These are phyloP conservation scores for Harpagifer antarcticus DNA, from an alignment of 2,797 vertebrate genomes.

Conservation along the genomic window DNA sequence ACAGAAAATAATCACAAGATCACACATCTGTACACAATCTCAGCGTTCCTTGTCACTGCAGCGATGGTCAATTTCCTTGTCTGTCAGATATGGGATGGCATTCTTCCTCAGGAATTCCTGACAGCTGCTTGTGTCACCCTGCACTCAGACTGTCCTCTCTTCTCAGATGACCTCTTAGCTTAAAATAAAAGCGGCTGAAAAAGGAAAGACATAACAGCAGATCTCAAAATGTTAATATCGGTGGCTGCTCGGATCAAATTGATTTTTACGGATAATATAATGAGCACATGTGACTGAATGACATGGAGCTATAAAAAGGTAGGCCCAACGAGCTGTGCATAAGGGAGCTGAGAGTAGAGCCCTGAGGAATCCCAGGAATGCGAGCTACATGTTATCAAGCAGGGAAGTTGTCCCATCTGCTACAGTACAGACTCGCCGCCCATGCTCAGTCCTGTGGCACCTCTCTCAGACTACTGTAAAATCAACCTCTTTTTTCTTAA, in stretches of 20 bases:
- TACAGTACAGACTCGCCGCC: slow-evolving; percentile 38
- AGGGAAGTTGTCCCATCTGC: slow-evolving; percentile 55
- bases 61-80: slow-evolving; percentile 61
- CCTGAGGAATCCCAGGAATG: slow-evolving; percentile 68
- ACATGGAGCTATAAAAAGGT: slow-evolving; percentile 48
- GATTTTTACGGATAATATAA: slow-evolving; percentile 50
- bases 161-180: slow-evolving; percentile 31
- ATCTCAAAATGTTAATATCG: slow-evolving; percentile 53
- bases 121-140: slow-evolving; percentile 66
- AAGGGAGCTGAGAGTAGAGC: slow-evolving; percentile 25
- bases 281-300: slow-evolving; percentile 39
- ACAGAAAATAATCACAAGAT: slow-evolving; percentile 81
- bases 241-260: slow-evolving; percentile 29
- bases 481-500: slow-evolving; percentile 17
- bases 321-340: slow-evolving; percentile 35
- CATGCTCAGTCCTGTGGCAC: slow-evolving; percentile 32
- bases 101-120: slow-evolving; percentile 60
- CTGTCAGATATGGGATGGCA: slow-evolving; percentile 52
- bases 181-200: slow-evolving; percentile 40
- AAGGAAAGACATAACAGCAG: slow-evolving; percentile 34
- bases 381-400: slow-evolving; percentile 62
- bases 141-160: slow-evolving; percentile 47
- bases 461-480: slow-evolving; percentile 28
- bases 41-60: slow-evolving; percentile 62
- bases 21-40: slow-evolving; percentile 82